A percentile compares a stretch with the other conserved stretches of the same genome.
Evolutionary conservation across 2,888 invertebrate genomes (phyloP).

Genomic region (Eupithecia exiguata): DNA sequence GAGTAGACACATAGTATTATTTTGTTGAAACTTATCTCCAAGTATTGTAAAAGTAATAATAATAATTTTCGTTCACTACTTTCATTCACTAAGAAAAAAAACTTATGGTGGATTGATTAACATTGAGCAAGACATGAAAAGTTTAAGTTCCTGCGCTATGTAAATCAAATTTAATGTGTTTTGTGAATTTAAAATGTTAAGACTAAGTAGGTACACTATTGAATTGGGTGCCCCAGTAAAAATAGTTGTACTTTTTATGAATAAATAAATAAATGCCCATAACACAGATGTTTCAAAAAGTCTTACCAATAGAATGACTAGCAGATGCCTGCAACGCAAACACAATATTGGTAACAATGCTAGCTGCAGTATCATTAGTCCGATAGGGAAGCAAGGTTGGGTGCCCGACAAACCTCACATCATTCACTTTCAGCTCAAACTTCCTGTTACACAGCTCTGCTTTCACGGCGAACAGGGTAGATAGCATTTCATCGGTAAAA

Average conservation of each 20-base stretch:
- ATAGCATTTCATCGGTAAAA: constrained; percentile 92
- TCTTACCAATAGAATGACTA: constrained; percentile 91
- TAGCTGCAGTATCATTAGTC: constrained; percentile 87
- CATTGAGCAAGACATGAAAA: neutral
- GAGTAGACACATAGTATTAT: neutral
- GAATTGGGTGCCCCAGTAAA: no score
- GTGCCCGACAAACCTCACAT: constrained; percentile 97
- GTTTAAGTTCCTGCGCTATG: neutral
- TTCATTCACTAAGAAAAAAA: neutral
- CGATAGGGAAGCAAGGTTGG: constrained; percentile 91
- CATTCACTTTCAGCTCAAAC: constrained; percentile 97
- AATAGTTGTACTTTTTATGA: no score
- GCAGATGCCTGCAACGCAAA: constrained; percentile 96
- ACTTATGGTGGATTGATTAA: neutral
- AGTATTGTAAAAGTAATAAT: neutral
- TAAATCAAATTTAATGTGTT: no score
- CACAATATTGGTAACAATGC: constrained; percentile 93
- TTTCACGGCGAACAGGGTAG: constrained; percentile 95
- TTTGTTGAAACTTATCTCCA: neutral
- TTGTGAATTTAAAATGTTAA: no score
- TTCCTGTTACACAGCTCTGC: constrained; percentile 94
- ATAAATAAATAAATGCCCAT: no score
- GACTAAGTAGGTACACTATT: no score
- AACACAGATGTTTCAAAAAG: neutral
- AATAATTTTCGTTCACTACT: neutral